These are phyloP conservation scores for Falco naumanni DNA, from an alignment of 2,797 vertebrate genomes.

Conservation along the genomic window DNA sequence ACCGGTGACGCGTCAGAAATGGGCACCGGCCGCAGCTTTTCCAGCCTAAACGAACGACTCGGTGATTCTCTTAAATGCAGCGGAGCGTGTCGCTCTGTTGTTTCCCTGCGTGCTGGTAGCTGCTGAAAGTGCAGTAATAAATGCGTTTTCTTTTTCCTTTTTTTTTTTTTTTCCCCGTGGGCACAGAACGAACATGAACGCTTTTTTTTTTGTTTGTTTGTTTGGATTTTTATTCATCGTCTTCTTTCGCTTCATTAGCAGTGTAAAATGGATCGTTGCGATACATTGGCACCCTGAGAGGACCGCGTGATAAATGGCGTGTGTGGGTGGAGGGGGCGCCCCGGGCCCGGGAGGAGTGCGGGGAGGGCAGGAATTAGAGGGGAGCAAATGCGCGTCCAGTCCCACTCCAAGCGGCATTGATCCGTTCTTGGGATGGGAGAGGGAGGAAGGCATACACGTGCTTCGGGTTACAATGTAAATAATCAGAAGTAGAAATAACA, in stretches of 20 bases:
- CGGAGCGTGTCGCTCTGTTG: neutral
- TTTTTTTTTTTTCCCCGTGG: neutral
- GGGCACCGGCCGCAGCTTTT: neutral
- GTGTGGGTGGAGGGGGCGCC: neutral
- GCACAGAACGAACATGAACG: neutral
- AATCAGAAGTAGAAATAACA: neutral
- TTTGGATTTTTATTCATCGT: neutral
- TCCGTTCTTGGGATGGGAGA: neutral
- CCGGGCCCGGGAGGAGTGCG: neutral
- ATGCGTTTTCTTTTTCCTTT: neutral
- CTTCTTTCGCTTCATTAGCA: slow-evolving; percentile 14
- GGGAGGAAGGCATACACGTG: neutral
- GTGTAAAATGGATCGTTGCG: slow-evolving; percentile 28
- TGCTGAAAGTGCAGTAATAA: neutral
- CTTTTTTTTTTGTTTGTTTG: neutral
- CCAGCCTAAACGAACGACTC: too few relatives aligned
- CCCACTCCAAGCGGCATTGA: neutral
- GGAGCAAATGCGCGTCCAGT: neutral
- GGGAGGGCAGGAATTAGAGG: neutral
- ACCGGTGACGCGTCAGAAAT: neutral
- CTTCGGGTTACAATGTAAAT: slow-evolving; percentile 23
- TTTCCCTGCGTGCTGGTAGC: neutral
- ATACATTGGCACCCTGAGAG: slow-evolving; percentile 1
- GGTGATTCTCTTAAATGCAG: neutral
- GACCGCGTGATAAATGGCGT: neutral